These are phyloP conservation scores for Eutrigla gurnardus DNA, from an alignment of 2,797 vertebrate genomes.

Conservation along the genomic window DNA sequence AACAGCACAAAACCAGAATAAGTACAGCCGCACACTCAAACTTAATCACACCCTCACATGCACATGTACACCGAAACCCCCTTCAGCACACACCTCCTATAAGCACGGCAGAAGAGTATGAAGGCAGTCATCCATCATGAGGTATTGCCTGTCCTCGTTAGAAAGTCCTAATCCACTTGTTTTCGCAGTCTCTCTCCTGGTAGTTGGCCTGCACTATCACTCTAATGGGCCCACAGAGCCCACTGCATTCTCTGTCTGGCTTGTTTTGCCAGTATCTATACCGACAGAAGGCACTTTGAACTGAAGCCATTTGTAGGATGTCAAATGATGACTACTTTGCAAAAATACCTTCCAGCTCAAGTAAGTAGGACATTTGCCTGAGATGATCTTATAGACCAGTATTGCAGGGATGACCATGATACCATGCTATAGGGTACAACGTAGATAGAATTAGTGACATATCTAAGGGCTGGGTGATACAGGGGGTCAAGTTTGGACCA, in stretches of 20 bases:
- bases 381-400: no score
- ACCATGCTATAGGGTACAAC: no score
- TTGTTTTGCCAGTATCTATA: no score
- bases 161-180: slow-evolving; percentile 84
- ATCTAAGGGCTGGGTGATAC: no score
- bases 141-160: slow-evolving; percentile 82
- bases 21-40: slow-evolving; percentile 32
- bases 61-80: slow-evolving; percentile 21
- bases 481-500: no score
- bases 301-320: no score
- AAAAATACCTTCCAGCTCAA: no score
- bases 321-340: no score
- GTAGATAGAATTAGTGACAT: no score
- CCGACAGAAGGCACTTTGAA: no score
- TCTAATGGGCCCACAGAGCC: slow-evolving; percentile 66
- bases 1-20: slow-evolving; percentile 20
- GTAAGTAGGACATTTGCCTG: no score
- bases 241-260: neutral
- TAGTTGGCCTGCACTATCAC: slow-evolving; percentile 56
- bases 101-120: slow-evolving; percentile 52
- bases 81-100: slow-evolving; percentile 33
- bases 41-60: slow-evolving; percentile 36
- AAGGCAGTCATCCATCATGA: slow-evolving; percentile 82
- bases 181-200: slow-evolving; percentile 78
- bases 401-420: no score